Evolutionary conservation across 2,113 vertebrate species (phyloP).

Genomic region (Albula goreensis): DNA sequence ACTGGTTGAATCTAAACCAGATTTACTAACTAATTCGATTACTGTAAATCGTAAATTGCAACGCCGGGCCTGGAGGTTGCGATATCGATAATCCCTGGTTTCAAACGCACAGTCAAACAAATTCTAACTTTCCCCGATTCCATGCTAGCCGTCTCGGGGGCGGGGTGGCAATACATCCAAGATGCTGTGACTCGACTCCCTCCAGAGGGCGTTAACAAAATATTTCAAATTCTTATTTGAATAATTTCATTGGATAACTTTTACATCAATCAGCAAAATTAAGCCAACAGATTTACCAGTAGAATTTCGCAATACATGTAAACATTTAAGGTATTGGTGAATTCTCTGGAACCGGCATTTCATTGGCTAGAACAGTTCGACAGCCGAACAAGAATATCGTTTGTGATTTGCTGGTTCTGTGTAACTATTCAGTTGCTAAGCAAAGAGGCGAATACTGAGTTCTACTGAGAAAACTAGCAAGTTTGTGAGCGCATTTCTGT

Average conservation of each 20-base stretch:
- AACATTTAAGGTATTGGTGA: constrained; percentile 13
- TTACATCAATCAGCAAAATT: neutral
- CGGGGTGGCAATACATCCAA: neutral
- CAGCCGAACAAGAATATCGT: neutral
- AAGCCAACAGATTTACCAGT: neutral
- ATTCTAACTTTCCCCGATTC: too few relatives aligned
- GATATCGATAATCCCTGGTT: too few relatives aligned
- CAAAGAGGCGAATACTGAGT: neutral
- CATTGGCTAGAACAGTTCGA: neutral
- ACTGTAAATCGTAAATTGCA: too few relatives aligned
- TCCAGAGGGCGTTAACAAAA: neutral
- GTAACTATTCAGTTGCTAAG: constrained; percentile 14
- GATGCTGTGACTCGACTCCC: neutral
- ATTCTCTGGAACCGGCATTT: neutral
- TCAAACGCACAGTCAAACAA: too few relatives aligned
- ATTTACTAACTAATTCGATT: too few relatives aligned
- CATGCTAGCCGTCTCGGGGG: too few relatives aligned
- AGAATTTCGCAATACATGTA: neutral
- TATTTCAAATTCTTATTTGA: constrained; percentile 3
- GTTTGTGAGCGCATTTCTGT: constrained; percentile 35
- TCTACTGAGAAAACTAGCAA: constrained; percentile 33
- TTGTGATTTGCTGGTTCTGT: constrained; percentile 3
- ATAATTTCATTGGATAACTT: neutral
- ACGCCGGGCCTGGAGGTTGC: too few relatives aligned
- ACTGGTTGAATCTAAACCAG: too few relatives aligned